Percentiles rank a stretch among this genome's conserved stretches.
Conservation (phyloP, 2,113 vertebrate genomes). For the Orthonyx spaldingii region DNA sequence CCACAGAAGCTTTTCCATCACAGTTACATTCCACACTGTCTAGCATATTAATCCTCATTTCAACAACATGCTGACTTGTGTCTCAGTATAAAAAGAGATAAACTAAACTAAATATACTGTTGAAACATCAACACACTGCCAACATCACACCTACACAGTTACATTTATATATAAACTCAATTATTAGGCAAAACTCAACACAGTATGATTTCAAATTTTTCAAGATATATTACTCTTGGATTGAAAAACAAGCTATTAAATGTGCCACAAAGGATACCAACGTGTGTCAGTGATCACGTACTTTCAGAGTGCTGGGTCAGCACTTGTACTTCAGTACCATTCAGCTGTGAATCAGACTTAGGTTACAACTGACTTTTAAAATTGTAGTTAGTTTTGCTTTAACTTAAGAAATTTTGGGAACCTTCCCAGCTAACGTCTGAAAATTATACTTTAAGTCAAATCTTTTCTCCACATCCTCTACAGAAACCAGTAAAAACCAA, state of each 20-base stretch:
- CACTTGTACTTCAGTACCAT: neutral
- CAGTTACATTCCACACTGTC: neutral
- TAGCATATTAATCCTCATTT: neutral
- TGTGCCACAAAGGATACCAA: neutral
- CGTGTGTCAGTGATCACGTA: fast-evolving
- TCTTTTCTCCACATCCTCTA: neutral
- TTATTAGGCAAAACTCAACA: neutral
- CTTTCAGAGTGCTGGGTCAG: neutral
- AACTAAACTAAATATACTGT: neutral
- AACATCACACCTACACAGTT: neutral
- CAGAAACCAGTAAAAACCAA: neutral
- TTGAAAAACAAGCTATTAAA: neutral
- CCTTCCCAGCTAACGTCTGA: neutral
- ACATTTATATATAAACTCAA: neutral
- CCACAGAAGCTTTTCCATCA: neutral
- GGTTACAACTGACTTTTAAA: neutral
- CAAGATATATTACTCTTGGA: neutral
- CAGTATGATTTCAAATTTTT: neutral
- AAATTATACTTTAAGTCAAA: neutral
- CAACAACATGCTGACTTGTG: neutral
- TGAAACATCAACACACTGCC: neutral
- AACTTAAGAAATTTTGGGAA: neutral
- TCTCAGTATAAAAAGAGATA: neutral
- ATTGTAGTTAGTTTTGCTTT: neutral
- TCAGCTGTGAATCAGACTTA: neutral